Evolutionary conservation across 92 coral and sea anemone genomes (phyloP).

Genomic region (Parazoanthus atlanticus): DNA sequence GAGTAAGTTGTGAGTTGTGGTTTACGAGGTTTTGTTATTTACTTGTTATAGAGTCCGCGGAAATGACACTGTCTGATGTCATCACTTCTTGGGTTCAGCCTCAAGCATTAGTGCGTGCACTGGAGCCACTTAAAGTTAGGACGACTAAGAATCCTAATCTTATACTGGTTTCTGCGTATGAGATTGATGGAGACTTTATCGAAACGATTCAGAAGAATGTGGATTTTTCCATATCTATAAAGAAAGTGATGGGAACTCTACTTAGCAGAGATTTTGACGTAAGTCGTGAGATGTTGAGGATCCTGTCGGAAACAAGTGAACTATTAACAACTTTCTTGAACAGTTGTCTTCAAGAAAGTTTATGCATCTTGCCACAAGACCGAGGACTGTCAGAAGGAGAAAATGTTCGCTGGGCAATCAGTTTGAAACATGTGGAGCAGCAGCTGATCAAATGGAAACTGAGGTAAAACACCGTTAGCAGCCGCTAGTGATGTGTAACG

Average conservation of each 20-base stretch:
- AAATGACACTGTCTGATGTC: too few species aligned
- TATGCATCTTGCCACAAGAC: background rate
- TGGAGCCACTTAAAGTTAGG: too few species aligned
- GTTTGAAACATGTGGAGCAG: background rate
- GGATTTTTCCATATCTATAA: background rate
- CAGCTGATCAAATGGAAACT: background rate
- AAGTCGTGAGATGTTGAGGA: background rate
- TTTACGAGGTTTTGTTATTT: too few species aligned
- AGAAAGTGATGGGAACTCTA: background rate
- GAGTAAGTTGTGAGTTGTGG: too few species aligned
- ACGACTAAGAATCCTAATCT: too few species aligned
- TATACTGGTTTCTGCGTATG: too few species aligned
- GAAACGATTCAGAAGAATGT: background rate
- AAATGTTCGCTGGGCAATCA: background rate
- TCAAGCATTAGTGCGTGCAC: too few species aligned
- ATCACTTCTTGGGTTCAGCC: too few species aligned
- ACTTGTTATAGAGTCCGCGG: too few species aligned
- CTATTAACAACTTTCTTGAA: background rate
- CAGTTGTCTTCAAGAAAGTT: background rate
- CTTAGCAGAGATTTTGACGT: background rate
- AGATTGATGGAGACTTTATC: too few species aligned
- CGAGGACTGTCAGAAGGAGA: slow-evolving; percentile 2
- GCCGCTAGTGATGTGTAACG: too few species aligned
- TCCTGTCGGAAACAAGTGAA: background rate
- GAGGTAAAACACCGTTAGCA: background rate